Evolutionary conservation across 2,113 vertebrate species (phyloP).

Genomic region (Carassius gibelio): DNA sequence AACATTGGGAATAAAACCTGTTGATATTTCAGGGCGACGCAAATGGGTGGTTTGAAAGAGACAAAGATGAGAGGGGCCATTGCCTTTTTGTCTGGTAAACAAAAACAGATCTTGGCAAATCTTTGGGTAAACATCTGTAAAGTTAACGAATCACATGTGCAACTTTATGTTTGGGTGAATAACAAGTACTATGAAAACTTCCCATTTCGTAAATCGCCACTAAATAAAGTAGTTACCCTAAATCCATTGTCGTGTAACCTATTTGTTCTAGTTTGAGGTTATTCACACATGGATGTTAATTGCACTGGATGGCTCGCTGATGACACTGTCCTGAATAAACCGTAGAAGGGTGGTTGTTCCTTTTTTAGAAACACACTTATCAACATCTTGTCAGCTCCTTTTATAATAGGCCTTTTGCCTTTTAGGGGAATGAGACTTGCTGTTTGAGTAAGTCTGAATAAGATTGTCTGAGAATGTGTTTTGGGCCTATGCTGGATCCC

Average conservation of each 20-base stretch:
- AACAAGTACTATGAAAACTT: slow-evolving; percentile 26
- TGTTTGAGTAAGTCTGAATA: slow-evolving; percentile 19
- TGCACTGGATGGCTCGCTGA: slow-evolving; percentile 45
- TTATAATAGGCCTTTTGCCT: slow-evolving; percentile 26
- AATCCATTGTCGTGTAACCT: slow-evolving; percentile 52
- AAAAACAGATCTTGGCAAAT: slow-evolving; percentile 52
- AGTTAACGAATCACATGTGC: slow-evolving; percentile 44
- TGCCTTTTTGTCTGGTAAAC: slow-evolving; percentile 52
- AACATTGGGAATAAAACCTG: slow-evolving; percentile 53
- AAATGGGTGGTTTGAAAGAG: slow-evolving; percentile 49
- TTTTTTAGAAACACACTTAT: slow-evolving; percentile 36
- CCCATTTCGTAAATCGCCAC: background rate
- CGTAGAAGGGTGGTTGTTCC: background rate
- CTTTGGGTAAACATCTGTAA: slow-evolving; percentile 49
- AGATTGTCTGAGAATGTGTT: slow-evolving; percentile 38
- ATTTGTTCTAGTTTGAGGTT: slow-evolving; percentile 60
- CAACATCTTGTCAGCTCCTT: slow-evolving; percentile 30
- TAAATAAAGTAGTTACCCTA: slow-evolving; percentile 54
- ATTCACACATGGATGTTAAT: slow-evolving; percentile 62
- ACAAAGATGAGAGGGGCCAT: slow-evolving; percentile 47
- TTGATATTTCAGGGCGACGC: slow-evolving; percentile 54
- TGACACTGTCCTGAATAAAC: slow-evolving; percentile 50
- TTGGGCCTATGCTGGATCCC: slow-evolving; percentile 30
- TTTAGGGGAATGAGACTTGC: background rate
- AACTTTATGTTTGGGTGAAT: slow-evolving; percentile 40